A percentile compares a stretch with the other conserved stretches of the same genome.
These are phyloP conservation scores for Otolemur crassicaudatus DNA, from an alignment of 2,797 vertebrate species.

Conservation along the genomic window DNA sequence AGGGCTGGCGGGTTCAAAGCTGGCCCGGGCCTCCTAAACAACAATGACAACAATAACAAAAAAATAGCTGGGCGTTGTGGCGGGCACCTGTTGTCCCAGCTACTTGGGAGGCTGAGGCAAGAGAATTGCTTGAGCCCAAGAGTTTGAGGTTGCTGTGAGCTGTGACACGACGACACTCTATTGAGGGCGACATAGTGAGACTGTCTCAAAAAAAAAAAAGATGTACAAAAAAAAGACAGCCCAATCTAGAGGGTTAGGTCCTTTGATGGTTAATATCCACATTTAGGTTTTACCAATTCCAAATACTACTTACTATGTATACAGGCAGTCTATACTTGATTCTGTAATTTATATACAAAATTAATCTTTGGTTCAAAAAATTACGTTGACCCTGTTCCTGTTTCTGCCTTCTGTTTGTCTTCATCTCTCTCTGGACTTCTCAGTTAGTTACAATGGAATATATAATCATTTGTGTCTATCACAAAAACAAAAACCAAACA, in stretches of 20 bases:
- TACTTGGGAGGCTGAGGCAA: no score
- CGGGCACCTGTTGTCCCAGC: no score
- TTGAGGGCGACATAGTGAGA: no score
- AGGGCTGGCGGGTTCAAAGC: no score
- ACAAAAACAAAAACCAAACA: not conserved
- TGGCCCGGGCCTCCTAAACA: no score
- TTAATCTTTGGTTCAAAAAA: conserved; percentile 18
- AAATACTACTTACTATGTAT: not conserved
- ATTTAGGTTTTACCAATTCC: not conserved
- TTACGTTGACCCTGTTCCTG: not conserved
- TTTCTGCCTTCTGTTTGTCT: not conserved
- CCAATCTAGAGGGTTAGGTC: not conserved
- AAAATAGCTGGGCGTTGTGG: no score
- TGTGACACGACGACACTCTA: no score
- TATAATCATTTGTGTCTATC: not conserved
- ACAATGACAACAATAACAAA: no score
- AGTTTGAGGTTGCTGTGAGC: no score
- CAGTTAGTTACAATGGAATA: not conserved
- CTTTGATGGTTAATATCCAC: not conserved
- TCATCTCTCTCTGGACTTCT: conserved; percentile 24
- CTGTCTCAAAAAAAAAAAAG: no score
- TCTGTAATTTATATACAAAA: conserved; percentile 8
- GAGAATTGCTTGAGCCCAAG: no score
- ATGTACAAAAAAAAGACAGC: not conserved
- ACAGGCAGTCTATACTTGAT: not conserved